These are phyloP conservation scores for Ceyx cyanopectus DNA, from an alignment of 2,113 vertebrate species.

Conservation along the genomic window DNA sequence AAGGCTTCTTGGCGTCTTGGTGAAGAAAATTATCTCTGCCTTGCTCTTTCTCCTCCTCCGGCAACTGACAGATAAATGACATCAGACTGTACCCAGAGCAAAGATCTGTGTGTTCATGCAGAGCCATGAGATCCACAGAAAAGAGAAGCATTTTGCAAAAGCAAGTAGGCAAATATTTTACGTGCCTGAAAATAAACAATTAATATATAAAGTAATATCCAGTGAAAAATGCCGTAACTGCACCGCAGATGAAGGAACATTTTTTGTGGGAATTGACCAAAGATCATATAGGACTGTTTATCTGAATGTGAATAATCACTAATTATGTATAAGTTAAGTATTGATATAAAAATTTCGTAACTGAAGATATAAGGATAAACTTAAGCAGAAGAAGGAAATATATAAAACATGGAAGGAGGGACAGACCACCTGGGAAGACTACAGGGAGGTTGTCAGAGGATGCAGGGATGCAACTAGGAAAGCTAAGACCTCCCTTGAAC, in stretches of 20 bases:
- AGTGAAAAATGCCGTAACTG: not conserved
- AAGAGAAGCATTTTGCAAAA: not conserved
- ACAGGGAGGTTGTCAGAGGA: no score
- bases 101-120: rapidly evolving
- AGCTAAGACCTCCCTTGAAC: no score
- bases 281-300: not conserved
- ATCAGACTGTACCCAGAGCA: not conserved
- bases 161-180: not conserved
- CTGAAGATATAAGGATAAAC: not conserved
- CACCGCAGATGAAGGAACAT: not conserved
- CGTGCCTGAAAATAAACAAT: not conserved
- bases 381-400: no score
- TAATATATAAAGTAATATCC: not conserved
- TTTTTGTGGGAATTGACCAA: not conserved
- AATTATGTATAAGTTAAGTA: not conserved
- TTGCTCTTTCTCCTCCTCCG: no score
- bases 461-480: no score
- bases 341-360: not conserved
- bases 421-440: rapidly evolving
- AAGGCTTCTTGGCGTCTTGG: no score
- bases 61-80: no score
- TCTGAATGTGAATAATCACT: not conserved
- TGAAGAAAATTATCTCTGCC: no score
- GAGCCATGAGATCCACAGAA: rapidly evolving
- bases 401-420: not conserved